These are phyloP conservation scores for Thaumetopoea pityocampa DNA, from an alignment of 1,140 invertebrate species.

Conservation along the genomic window DNA sequence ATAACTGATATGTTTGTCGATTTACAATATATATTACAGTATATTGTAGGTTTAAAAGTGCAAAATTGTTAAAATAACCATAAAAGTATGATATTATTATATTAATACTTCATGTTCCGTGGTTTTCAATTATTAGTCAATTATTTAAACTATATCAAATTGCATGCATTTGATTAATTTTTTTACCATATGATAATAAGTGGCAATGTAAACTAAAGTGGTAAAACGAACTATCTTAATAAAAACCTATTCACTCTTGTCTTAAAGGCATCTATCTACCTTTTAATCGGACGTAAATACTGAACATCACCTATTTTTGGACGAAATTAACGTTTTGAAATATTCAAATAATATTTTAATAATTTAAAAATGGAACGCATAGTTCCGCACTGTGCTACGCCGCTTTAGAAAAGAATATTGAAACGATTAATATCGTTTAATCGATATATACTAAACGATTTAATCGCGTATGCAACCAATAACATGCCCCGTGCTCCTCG, in stretches of 20 bases:
- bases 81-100: slow-evolving; percentile 6
- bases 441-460: slow-evolving; percentile 41
- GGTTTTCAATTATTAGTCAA: no score
- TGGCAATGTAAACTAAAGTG: no score
- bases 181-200: no score
- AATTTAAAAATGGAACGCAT: slow-evolving; percentile 14
- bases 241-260: no score
- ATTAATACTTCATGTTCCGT: slow-evolving; percentile 6
- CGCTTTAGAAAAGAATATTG: slow-evolving; percentile 14
- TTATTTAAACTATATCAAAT: no score
- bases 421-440: slow-evolving; percentile 34
- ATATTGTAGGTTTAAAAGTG: slow-evolving; percentile 12
- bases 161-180: no score
- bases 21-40: slow-evolving; percentile 17
- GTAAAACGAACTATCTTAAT: no score
- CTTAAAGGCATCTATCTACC: no score
- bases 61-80: slow-evolving; percentile 15
- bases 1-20: slow-evolving; percentile 10
- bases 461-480: slow-evolving; percentile 50
- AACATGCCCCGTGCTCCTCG: slow-evolving; percentile 67
- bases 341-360: no score
- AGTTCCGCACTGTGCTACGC: slow-evolving; percentile 10
- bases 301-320: no score
- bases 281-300: no score
- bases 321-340: slow-evolving; percentile 1